Evolutionary conservation across 2,113 vertebrate species (phyloP).

Genomic region (Cephalopholis sonnerati): DNA sequence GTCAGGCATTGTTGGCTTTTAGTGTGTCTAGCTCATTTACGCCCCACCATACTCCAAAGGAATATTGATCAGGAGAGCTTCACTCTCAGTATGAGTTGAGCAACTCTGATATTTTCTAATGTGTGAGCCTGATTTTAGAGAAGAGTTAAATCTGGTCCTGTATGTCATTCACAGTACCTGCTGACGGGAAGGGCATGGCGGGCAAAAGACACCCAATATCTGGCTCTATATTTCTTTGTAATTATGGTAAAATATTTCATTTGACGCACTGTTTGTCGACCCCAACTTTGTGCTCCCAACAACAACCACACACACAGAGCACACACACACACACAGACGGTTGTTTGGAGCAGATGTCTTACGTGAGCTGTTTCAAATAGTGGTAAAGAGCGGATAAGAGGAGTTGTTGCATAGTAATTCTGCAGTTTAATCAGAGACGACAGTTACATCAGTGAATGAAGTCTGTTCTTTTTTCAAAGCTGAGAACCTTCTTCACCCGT

Average conservation of each 20-base stretch:
- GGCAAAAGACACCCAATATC: not conserved
- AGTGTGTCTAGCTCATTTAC: slow-evolving; percentile 77
- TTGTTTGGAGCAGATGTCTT: not conserved
- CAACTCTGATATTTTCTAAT: slow-evolving; percentile 35
- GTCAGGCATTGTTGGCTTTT: slow-evolving; percentile 83
- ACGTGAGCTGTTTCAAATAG: not conserved
- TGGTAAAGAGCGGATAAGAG: not conserved
- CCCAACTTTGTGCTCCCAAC: not conserved
- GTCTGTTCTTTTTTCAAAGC: not conserved
- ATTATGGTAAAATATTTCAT: slow-evolving; percentile 10
- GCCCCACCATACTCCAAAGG: slow-evolving; percentile 63
- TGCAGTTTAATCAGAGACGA: not conserved
- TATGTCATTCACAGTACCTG: not conserved
- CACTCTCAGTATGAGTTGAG: slow-evolving; percentile 48
- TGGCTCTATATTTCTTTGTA: not conserved
- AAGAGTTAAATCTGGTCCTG: not conserved
- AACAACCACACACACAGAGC: slow-evolving; percentile 4
- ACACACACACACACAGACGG: not conserved
- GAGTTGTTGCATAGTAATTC: not conserved
- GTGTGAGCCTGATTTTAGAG: slow-evolving; percentile 14
- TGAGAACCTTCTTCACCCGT: not conserved
- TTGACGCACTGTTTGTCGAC: not conserved
- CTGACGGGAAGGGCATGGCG: not conserved
- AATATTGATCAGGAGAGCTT: slow-evolving; percentile 77
- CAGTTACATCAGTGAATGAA: not conserved